Evolutionary conservation across 2,888 invertebrate species (phyloP).

Genomic region (Slavum lentiscoides): DNA sequence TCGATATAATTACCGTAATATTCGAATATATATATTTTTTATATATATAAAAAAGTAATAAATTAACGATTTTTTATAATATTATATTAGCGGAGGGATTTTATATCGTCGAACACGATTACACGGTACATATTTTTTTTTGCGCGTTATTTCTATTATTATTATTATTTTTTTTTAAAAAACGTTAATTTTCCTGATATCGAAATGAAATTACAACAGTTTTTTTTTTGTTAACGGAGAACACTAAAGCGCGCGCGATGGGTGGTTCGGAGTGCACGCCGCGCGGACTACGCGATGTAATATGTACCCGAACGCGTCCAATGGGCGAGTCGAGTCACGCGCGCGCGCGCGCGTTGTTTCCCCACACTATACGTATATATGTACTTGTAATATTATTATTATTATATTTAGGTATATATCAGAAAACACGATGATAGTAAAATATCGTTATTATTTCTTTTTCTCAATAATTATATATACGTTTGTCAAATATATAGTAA

Average conservation of each 20-base stretch:
- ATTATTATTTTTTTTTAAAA: no score
- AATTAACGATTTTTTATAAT: no score
- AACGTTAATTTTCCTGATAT: no score
- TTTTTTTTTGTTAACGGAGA: not conserved
- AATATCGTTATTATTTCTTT: constrained; percentile 36
- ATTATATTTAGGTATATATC: not conserved
- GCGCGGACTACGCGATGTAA: not conserved
- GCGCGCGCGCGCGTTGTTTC: not conserved
- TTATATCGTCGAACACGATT: no score
- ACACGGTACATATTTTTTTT: no score
- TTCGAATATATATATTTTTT: no score
- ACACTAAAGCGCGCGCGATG: not conserved
- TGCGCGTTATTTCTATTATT: no score
- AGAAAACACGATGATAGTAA: constrained; percentile 7
- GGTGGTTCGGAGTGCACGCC: constrained; percentile 9
- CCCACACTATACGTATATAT: not conserved
- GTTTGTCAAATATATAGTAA: constrained; percentile 29
- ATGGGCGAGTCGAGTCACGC: constrained; percentile 50
- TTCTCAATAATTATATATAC: not conserved
- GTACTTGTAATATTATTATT: no score
- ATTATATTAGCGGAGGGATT: no score
- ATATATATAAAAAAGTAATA: no score
- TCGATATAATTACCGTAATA: no score
- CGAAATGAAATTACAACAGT: constrained; percentile 20
- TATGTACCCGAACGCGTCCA: not conserved